Conservation (phyloP, 2,797 vertebrate genomes). For the Hydrocynus forskahlii region DNA sequence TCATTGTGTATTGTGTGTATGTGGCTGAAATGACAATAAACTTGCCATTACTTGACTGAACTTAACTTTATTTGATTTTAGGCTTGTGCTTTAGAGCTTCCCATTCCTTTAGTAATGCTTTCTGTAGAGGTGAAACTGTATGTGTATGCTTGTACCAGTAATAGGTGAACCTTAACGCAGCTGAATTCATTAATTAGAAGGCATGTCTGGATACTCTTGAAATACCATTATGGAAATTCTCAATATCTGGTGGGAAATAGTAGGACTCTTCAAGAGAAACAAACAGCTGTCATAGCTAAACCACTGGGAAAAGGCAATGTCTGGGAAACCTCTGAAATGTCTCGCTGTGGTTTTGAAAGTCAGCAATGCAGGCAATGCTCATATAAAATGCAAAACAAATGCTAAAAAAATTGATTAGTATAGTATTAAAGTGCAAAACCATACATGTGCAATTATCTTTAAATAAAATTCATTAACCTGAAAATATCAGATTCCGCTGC, state of each 20-base stretch:
- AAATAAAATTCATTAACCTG: background rate
- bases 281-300: slow-evolving; percentile 33
- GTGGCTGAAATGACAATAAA: no score
- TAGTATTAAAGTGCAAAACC: background rate
- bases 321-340: background rate
- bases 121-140: no score
- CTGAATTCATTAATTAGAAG: background rate
- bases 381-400: no score
- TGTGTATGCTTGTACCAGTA: no score
- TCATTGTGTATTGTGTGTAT: no score
- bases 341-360: background rate
- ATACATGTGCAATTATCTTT: no score
- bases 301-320: background rate
- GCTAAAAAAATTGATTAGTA: background rate
- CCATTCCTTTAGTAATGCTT: no score
- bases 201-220: background rate
- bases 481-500: slow-evolving; percentile 4
- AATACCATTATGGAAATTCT: slow-evolving; percentile 31
- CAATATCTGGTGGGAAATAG: slow-evolving; percentile 21
- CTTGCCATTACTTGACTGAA: no score
- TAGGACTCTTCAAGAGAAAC: slow-evolving; percentile 33
- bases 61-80: background rate
- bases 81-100: no score
- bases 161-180: no score
- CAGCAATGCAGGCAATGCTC: background rate